These are phyloP conservation scores for Artibeus jamaicensis DNA, from an alignment of 2,797 vertebrate genomes.

Conservation along the genomic window DNA sequence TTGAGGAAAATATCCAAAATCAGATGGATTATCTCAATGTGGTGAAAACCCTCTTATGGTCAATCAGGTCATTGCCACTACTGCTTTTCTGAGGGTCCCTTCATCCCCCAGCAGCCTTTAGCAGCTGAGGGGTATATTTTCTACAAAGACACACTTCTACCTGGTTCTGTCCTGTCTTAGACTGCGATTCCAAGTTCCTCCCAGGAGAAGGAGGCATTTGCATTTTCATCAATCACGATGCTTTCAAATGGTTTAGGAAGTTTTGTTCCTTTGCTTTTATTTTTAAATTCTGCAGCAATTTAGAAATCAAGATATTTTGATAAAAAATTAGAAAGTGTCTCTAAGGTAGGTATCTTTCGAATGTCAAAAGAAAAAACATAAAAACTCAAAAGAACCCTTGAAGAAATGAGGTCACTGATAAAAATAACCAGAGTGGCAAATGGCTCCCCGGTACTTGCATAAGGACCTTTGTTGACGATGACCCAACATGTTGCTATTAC, in stretches of 20 bases:
- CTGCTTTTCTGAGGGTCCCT: background rate
- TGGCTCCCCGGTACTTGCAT: background rate
- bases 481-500: background rate
- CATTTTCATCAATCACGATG: background rate
- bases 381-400: background rate
- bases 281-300: background rate
- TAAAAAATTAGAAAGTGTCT: constrained; percentile 25
- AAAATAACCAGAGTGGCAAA: background rate
- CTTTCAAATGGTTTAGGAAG: background rate
- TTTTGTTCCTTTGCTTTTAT: background rate
- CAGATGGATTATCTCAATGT: background rate
- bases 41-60: background rate
- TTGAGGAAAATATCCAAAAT: background rate
- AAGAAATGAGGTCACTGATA: background rate
- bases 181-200: background rate
- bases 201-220: background rate
- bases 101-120: background rate
- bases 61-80: background rate
- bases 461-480: background rate
- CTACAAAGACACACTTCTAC: background rate
- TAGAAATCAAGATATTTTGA: background rate
- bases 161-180: background rate
- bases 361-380: background rate
- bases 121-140: background rate
- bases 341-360: background rate